A percentile compares a stretch with the other conserved stretches of the same genome.
Evolutionary conservation across 1,140 invertebrate species (phyloP).

Genomic region (Papilio xuthus): DNA sequence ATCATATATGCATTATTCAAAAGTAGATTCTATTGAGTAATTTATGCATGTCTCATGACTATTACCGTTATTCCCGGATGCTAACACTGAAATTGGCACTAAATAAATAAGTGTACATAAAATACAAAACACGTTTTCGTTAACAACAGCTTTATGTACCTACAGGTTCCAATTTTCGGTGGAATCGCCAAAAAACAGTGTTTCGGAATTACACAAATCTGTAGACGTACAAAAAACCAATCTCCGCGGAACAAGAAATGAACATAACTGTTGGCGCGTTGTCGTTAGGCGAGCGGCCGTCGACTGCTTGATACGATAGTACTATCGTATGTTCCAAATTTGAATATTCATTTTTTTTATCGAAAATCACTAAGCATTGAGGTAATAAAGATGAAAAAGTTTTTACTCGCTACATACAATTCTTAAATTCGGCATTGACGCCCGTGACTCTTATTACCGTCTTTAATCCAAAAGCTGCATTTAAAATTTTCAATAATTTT

Average conservation of each 20-base stretch:
- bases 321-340: not conserved
- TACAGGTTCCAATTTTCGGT: conserved; percentile 31
- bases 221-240: conserved; percentile 56
- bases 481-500: not conserved
- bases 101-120: conserved; percentile 22
- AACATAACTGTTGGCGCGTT: conserved; percentile 39
- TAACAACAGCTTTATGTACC: conserved; percentile 36
- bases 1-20: not conserved
- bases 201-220: conserved; percentile 49
- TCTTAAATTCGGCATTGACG: not conserved
- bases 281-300: conserved; percentile 46
- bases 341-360: not conserved
- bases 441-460: too few species aligned
- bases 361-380: not conserved
- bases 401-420: not conserved
- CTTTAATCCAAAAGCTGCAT: too few species aligned
- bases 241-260: conserved; percentile 46
- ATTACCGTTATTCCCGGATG: not conserved
- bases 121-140: conserved; percentile 34
- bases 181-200: conserved; percentile 45
- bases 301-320: conserved; percentile 21
- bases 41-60: not conserved
- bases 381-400: not conserved
- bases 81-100: not conserved
- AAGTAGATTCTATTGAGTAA: not conserved